Evolutionary conservation across 2,797 vertebrate genomes (phyloP).

Genomic region (Sarcophilus harrisii): DNA sequence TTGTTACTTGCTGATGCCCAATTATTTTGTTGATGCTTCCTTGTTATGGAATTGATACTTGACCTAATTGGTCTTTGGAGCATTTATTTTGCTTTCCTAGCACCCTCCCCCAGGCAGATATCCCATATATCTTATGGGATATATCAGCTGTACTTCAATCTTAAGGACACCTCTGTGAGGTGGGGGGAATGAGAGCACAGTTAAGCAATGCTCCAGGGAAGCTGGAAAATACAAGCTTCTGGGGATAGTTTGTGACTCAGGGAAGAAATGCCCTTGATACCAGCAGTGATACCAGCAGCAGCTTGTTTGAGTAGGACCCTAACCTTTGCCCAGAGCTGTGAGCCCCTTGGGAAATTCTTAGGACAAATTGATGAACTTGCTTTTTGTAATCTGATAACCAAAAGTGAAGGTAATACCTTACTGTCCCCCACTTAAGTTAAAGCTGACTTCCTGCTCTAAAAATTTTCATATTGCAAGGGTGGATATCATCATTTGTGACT

Average conservation of each 20-base stretch:
- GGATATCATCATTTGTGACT: neutral
- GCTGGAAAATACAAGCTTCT: neutral
- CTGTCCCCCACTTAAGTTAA: neutral
- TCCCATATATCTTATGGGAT: neutral
- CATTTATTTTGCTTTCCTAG: neutral
- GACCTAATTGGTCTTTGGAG: neutral
- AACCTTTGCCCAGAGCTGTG: neutral
- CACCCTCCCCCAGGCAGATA: neutral
- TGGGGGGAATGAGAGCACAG: neutral
- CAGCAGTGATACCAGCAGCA: neutral
- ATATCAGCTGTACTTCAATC: neutral
- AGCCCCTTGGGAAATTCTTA: neutral
- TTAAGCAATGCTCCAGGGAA: too few species aligned
- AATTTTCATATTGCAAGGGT: neutral
- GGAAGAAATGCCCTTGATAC: neutral
- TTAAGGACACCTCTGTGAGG: neutral
- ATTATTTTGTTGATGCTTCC: neutral
- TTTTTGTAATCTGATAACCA: neutral
- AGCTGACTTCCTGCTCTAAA: neutral
- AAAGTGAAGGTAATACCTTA: neutral
- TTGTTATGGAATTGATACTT: neutral
- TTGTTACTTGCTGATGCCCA: neutral
- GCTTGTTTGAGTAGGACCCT: neutral
- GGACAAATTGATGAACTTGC: neutral
- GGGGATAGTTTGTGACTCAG: neutral